These are phyloP conservation scores for Pontoporia blainvillei DNA, from an alignment of 2,113 vertebrate species.

Conservation along the genomic window DNA sequence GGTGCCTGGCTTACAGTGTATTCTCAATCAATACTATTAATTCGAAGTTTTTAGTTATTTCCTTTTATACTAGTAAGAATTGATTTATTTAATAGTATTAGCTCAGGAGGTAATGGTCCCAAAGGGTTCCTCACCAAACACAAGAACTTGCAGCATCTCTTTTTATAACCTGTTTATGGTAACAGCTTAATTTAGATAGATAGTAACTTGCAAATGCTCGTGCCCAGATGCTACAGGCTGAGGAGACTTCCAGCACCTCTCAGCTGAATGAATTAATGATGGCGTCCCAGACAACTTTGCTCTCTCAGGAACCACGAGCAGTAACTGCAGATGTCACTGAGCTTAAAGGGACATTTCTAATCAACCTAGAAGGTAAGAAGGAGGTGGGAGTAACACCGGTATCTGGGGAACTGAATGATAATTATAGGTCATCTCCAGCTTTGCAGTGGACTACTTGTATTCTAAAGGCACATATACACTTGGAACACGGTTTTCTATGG, in stretches of 20 bases:
- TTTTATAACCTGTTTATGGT: neutral
- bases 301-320: slow-evolving; percentile 83
- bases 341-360: slow-evolving; percentile 88
- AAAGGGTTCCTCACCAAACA: neutral
- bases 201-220: neutral
- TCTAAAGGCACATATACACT: neutral
- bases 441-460: neutral
- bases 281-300: slow-evolving; percentile 89
- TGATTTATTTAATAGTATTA: neutral
- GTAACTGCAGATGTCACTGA: slow-evolving; percentile 78
- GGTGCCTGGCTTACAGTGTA: neutral
- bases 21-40: neutral
- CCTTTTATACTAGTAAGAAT: neutral
- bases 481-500: neutral
- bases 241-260: slow-evolving; percentile 88
- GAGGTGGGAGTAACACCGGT: too few species aligned
- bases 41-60: neutral
- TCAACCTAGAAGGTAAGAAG: slow-evolving; percentile 93
- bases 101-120: neutral
- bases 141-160: neutral
- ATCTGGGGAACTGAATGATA: neutral
- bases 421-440: neutral
- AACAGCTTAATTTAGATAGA: neutral
- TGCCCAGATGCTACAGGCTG: slow-evolving; percentile 89
- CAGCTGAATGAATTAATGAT: slow-evolving; percentile 96